Percentiles rank a stretch among this genome's conserved stretches.
phyloP scores from a whole-genome alignment of 2,113 vertebrate genomes.

The Budorcas taxicolor region DNA sequence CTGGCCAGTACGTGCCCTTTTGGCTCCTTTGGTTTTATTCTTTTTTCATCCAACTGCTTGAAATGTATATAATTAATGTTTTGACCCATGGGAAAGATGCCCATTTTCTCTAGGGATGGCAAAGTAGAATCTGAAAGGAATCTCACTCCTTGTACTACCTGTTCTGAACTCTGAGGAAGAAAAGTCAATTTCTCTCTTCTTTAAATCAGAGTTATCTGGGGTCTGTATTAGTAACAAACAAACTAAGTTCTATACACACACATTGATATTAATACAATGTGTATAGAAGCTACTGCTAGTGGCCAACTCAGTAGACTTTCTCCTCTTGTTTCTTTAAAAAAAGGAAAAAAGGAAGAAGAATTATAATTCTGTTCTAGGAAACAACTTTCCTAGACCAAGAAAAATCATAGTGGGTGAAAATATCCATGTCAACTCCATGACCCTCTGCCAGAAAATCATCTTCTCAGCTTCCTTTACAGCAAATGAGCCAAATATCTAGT shows the following conservation, averaged over 20 bases:
- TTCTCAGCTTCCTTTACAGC: neutral
- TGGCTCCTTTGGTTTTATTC: neutral
- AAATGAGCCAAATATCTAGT: neutral
- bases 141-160: neutral
- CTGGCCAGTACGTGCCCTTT: neutral
- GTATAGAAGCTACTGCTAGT: neutral
- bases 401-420: neutral
- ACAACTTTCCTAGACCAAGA: neutral
- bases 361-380: neutral
- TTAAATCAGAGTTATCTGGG: neutral
- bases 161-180: neutral
- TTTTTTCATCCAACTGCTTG: neutral
- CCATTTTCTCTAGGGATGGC: neutral
- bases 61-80: neutral
- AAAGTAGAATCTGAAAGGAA: neutral
- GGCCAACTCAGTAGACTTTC: neutral
- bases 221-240: neutral
- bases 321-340: neutral
- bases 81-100: neutral
- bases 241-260: neutral
- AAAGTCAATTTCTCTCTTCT: neutral
- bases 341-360: neutral
- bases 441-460: neutral
- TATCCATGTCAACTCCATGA: neutral
- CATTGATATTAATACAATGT: neutral